Evolutionary conservation across 2,888 invertebrate genomes (phyloP), one percentile per base, ranked within the genome.

Genomic region (Theodoxus fluviatilis): DNA sequence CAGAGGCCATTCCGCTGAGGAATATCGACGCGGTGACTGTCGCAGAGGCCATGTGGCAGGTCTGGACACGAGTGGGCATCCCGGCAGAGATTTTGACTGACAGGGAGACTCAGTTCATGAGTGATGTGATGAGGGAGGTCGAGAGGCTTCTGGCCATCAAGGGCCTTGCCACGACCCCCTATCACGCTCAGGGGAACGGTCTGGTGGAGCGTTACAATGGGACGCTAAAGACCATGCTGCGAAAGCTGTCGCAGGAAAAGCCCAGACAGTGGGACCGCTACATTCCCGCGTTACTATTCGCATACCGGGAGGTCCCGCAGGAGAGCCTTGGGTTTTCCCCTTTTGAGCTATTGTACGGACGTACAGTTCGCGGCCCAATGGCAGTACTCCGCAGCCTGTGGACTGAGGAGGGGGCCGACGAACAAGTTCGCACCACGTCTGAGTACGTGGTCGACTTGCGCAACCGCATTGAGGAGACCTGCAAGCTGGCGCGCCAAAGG

Each of bases 1-100:
- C 73, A 15, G 74, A 75, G 28, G 76, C 71, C 0, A 57, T 63
- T 22, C 64, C 74, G 4, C n/a, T 73, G 15, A 64, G 65, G 28
- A 57, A 64, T 7, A 75, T 73, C n/a, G 72, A 73, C 4, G 49
- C 75, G 18, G 68, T 69, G 55, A 33, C 43, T 6, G 73, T 74
- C 18, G 75, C 75, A 3, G 74, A 77, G 33, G 71, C 73, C 0
- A 31, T 76, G 28, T 40, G 76, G 2, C 66, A 73, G 18, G 71
- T 77, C 6, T 74, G 66, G 22, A 47, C 63, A 25, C 52, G 75
- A 31, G 63, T 75, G 12, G 76, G 75, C 6, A 25, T 76, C 15
- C 78, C 78, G 12, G 18, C 49, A 22, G 73, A 77, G 61, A 65
- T 77, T 18, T 35, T 76, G 12, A 52, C 37, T 6, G 69, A 69